Base-by-base conservation (phyloP, 2,113 vertebrate genomes). In the Microcebus griseorufus region DNA sequence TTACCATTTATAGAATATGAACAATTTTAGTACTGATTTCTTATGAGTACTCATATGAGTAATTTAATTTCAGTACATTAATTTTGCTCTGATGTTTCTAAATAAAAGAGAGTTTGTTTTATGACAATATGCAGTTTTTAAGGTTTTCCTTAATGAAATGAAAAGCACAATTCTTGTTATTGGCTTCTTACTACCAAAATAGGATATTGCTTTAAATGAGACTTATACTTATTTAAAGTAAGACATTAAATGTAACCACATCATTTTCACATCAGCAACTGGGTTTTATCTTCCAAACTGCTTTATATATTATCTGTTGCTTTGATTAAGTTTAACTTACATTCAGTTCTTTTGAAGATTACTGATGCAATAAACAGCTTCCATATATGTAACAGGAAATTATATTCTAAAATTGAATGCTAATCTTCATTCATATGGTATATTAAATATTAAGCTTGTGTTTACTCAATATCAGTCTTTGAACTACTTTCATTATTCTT, bases 1-100 rank as follows among this genome's bases (percentile, higher is more conserved):
- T 93, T 58, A 64, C 13, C 17, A 80, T 9, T 13, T 79, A 75
- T 0, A 73, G 12, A 11, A 84, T 67, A 53, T 37, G 9, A 70
- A 69, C 3, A 55, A 62, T 80, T 83, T 89, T 62, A 84, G 9
- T 32, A 25, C 9, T 86, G 11, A 42, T 60, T 65, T 3, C n/a
- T 89, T 82, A 51, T 72, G 55, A 87, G 5, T 94, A 84, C 0
- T 95, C 10, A 23, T 13, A 55, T 29, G 42, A 80, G 13, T 84
- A 65, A 73, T 84, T 80, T 86, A 65, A 87, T 92, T 81, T 94
- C 90, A 27, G 14, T 45, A 75, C 22, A 75, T 83, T 78, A 72
- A 58, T 55, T 94, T 86, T 91, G 17, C 64, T 88, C 9, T 91
- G 2, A 73, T 80, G 39, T 39, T 95, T 87, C 20, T 91, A 69